A percentile compares a stretch with the other conserved stretches of the same genome.
These are phyloP conservation scores for Stylophora pistillata DNA, from an alignment of 64 coral and sea anemone species.

Conservation along the genomic window DNA sequence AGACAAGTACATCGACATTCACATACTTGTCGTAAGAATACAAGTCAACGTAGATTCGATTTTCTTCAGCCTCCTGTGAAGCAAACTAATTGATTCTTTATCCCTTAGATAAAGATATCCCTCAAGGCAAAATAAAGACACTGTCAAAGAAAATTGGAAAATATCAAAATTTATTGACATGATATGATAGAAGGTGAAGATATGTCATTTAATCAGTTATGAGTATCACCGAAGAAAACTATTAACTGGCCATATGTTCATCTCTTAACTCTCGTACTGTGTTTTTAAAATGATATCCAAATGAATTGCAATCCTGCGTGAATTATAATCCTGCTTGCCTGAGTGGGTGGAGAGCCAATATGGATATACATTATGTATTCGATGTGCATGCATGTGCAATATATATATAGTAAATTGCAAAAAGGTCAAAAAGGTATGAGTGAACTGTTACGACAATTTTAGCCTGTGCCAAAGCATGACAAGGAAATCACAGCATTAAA, in stretches of 20 bases:
- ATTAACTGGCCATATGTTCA: too few species aligned
- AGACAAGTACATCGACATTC: constrained; percentile 42
- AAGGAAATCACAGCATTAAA: constrained; percentile 37
- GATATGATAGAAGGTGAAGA: not conserved
- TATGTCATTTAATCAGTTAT: not conserved
- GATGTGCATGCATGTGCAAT: not conserved
- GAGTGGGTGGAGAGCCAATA: constrained; percentile 27
- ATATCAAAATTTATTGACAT: not conserved
- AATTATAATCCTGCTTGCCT: constrained; percentile 45
- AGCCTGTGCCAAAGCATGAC: not conserved
- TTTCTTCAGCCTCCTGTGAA: not conserved
- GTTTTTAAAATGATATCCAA: too few species aligned
- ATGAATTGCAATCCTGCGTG: too few species aligned
- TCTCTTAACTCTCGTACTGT: too few species aligned
- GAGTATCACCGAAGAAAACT: too few species aligned
- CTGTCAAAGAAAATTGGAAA: constrained; percentile 10
- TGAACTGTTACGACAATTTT: constrained; percentile 25
- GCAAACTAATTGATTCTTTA: constrained; percentile 28
- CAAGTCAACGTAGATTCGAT: constrained; percentile 27
- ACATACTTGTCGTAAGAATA: constrained; percentile 35
- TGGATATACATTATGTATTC: constrained; percentile 45
- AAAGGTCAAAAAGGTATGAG: constrained; percentile 58
- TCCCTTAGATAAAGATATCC: constrained; percentile 2
- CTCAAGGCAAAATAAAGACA: constrained; percentile 1
- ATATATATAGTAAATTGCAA: not conserved